Base-by-base conservation (phyloP, 2,888 invertebrate species). In the Allacma fusca region DNA sequence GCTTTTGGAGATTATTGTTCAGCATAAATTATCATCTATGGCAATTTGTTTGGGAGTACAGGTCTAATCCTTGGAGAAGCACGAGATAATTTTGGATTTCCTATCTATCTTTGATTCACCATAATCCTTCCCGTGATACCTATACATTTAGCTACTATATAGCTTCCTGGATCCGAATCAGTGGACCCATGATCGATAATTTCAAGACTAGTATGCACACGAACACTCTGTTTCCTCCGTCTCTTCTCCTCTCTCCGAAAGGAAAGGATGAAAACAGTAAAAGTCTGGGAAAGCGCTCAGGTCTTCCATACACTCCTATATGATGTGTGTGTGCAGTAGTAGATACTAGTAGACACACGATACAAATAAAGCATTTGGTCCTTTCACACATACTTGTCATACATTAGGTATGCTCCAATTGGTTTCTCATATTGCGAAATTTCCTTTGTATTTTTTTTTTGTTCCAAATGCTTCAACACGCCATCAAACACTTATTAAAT, bases 101-200 rank as follows among this genome's bases (percentile, higher is more conserved):
- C 19, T 19, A 12, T 50, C 5, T 50, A n/a, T n/a, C 50, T 50
- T 50, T 50, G 50, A 50, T 16, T 50, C 50, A 9, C 50, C 34
- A 34, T 34, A 4, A 19, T 16, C 19, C 16, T 50, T 50, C 50
- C 50, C 50, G 16, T 50, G 4, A n/a, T 12, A 50, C 9, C 4
- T 34, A 34, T 34, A 34, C 9, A 34, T n/a, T n/a, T n/a, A n/a
- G n/a, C n/a, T n/a, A 34, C 5, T 7, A 9, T 34, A 9, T 34
- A 34, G 34, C 34, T 5, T 16, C 19, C 2, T 13, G 50, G n/a
- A 50, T 50, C 19, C n/a, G n/a, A 50, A 50, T 50, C 50, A 12
- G 50, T 50, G n/a, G 50, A 50, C 16, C 50, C 50, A 50, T 50
- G 50, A 50, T 50, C 50, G n/a, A 50, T 50, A 50, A 50, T 50